Conservation (phyloP, 2,797 vertebrate species). For the Mormyrus hasselquistii region DNA sequence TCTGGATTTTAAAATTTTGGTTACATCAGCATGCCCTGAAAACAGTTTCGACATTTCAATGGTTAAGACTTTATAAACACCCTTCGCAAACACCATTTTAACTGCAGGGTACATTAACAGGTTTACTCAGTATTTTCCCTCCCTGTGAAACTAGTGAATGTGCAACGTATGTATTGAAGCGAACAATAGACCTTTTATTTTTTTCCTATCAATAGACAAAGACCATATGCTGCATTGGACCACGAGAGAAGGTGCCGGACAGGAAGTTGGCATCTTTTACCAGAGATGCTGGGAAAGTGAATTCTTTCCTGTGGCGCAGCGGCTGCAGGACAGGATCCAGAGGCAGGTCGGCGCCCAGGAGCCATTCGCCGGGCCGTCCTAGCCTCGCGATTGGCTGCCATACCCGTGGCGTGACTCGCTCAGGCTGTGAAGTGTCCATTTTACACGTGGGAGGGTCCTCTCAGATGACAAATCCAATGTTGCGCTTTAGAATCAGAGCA, state of each 20-base stretch:
- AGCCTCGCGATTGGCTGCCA: conserved; percentile 20
- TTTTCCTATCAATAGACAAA: conserved; percentile 60
- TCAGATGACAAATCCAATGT: conserved; percentile 18
- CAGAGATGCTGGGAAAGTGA: conserved; percentile 80
- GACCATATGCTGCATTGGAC: conserved; percentile 61
- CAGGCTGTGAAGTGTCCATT: background rate
- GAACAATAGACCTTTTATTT: background rate
- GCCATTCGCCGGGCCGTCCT: conserved; percentile 32
- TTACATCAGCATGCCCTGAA: conserved; percentile 9
- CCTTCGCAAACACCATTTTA: background rate
- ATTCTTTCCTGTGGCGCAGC: conserved; percentile 81
- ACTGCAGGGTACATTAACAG: background rate
- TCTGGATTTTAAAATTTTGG: background rate
- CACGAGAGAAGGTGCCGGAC: conserved; percentile 57
- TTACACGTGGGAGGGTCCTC: background rate
- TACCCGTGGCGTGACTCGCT: background rate
- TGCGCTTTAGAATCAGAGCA: conserved; percentile 29
- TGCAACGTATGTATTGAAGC: background rate
- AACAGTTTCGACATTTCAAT: background rate
- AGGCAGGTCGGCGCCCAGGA: conserved; percentile 40
- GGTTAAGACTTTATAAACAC: conserved; percentile 3
- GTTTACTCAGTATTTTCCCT: background rate
- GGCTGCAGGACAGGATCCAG: conserved; percentile 66
- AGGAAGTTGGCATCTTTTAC: conserved; percentile 64
- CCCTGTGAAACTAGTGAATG: background rate